phyloP scores from a whole-genome alignment of 1,140 invertebrate species.

The Drosophila malerkotliana region DNA sequence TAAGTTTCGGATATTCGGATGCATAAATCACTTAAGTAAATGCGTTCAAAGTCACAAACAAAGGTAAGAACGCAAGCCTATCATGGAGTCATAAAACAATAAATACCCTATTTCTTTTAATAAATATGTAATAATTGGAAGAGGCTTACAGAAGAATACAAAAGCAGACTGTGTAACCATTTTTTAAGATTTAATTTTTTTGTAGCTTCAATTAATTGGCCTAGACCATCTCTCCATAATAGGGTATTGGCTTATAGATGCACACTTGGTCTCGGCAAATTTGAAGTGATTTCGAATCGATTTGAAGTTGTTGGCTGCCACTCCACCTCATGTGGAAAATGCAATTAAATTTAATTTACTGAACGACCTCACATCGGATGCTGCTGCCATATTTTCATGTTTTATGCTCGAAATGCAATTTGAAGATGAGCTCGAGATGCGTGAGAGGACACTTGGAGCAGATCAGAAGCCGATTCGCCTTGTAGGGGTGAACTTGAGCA shows the following conservation, averaged over 20 bases:
- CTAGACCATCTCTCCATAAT: not conserved
- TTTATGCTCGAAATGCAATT: slow-evolving; percentile 58
- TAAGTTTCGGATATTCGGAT: slow-evolving; percentile 32
- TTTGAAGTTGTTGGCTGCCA: slow-evolving; percentile 49
- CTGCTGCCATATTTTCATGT: slow-evolving; percentile 44
- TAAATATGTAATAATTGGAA: not conserved
- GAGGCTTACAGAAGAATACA: too few relatives aligned
- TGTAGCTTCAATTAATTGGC: not conserved
- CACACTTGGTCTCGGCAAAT: slow-evolving; percentile 20
- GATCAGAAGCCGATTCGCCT: slow-evolving; percentile 51
- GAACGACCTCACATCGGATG: slow-evolving; percentile 57
- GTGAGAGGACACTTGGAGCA: slow-evolving; percentile 47
- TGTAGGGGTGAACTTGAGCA: slow-evolving; percentile 54
- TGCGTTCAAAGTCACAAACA: slow-evolving; percentile 71
- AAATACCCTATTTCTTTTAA: slow-evolving; percentile 17
- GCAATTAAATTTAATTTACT: slow-evolving; percentile 71
- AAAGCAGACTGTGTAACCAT: too few relatives aligned
- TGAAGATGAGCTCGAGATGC: slow-evolving; percentile 55
- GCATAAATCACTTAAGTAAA: slow-evolving; percentile 66
- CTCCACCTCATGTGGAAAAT: slow-evolving; percentile 39
- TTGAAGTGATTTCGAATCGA: slow-evolving; percentile 45
- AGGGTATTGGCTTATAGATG: slow-evolving; percentile 18
- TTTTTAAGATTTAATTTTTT: too few relatives aligned
- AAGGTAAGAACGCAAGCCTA: slow-evolving; percentile 25
- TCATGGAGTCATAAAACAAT: not conserved